Percentiles rank a stretch among this genome's conserved stretches.
These are phyloP conservation scores for Cynaeus angustus DNA, from an alignment of 2,888 invertebrate species.

Conservation along the genomic window DNA sequence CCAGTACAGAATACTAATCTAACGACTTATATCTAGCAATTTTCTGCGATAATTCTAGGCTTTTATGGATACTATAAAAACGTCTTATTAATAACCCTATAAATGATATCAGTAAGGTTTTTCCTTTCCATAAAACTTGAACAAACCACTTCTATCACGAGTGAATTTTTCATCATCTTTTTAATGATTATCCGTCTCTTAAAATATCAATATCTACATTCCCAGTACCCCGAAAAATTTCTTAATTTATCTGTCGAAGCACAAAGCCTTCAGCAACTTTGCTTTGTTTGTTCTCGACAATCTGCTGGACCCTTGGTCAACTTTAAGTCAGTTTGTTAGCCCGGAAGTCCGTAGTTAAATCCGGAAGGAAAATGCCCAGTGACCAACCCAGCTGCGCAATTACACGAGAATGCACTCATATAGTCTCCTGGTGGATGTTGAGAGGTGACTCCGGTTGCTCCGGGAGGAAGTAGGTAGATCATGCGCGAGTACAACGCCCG, in stretches of 20 bases:
- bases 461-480: slow-evolving; percentile 51
- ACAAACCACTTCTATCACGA: too few relatives aligned
- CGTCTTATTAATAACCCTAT: too few relatives aligned
- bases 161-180: too few relatives aligned
- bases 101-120: too few relatives aligned
- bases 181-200: too few relatives aligned
- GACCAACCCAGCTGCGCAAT: slow-evolving; percentile 23
- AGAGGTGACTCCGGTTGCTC: slow-evolving; percentile 44
- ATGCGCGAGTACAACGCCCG: slow-evolving; percentile 59
- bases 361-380: slow-evolving; percentile 36
- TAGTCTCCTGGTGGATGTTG: slow-evolving; percentile 39
- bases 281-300: not conserved
- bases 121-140: too few relatives aligned
- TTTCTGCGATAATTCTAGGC: too few relatives aligned
- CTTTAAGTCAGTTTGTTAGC: slow-evolving; percentile 20
- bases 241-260: not conserved
- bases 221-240: not conserved
- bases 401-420: slow-evolving; percentile 42
- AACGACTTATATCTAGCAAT: too few relatives aligned
- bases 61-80: too few relatives aligned
- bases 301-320: slow-evolving; percentile 3
- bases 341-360: slow-evolving; percentile 25
- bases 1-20: too few relatives aligned
- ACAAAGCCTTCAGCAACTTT: not conserved
- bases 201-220: not conserved